A percentile compares a stretch with the other conserved stretches of the same genome.
These are phyloP conservation scores for Dascillus cervinus DNA, from an alignment of 2,888 invertebrate genomes.

Conservation along the genomic window DNA sequence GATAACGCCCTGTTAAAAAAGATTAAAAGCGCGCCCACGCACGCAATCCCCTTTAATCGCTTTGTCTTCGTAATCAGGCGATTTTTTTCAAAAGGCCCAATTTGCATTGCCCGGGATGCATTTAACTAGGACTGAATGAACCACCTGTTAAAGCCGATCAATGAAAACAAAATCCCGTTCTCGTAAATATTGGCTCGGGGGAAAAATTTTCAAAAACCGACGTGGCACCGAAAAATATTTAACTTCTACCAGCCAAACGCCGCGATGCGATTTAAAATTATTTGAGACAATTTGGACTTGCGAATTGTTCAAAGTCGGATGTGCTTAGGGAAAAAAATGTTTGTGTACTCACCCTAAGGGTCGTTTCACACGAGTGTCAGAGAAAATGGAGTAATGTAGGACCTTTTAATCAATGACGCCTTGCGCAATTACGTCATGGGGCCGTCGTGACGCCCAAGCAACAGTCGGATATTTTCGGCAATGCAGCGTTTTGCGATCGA, in stretches of 20 bases:
- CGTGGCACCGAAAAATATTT: background rate
- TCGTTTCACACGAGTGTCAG: constrained; percentile 17
- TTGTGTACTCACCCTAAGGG: constrained; percentile 21
- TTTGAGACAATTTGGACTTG: too few species aligned
- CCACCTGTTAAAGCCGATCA: constrained; percentile 22
- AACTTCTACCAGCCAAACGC: too few species aligned
- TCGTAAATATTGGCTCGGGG: background rate
- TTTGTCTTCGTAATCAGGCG: too few species aligned
- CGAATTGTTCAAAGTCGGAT: too few species aligned
- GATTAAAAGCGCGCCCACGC: too few species aligned
- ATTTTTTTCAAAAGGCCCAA: too few species aligned
- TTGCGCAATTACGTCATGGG: constrained; percentile 19
- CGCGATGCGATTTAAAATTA: too few species aligned
- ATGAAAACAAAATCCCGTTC: constrained; percentile 7
- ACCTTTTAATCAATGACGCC: constrained; percentile 19
- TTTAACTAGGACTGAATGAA: too few species aligned
- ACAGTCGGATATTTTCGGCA: background rate
- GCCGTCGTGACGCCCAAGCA: constrained; percentile 18
- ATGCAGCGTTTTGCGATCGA: background rate
- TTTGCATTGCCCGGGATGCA: too few species aligned
- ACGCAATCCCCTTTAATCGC: too few species aligned
- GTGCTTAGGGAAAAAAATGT: constrained; percentile 4
- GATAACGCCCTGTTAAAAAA: too few species aligned
- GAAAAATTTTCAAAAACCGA: too few species aligned
- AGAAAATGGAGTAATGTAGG: constrained; percentile 12